Base-by-base conservation (phyloP, 2,113 vertebrate genomes). In the Hemiscyllium ocellatum region DNA sequence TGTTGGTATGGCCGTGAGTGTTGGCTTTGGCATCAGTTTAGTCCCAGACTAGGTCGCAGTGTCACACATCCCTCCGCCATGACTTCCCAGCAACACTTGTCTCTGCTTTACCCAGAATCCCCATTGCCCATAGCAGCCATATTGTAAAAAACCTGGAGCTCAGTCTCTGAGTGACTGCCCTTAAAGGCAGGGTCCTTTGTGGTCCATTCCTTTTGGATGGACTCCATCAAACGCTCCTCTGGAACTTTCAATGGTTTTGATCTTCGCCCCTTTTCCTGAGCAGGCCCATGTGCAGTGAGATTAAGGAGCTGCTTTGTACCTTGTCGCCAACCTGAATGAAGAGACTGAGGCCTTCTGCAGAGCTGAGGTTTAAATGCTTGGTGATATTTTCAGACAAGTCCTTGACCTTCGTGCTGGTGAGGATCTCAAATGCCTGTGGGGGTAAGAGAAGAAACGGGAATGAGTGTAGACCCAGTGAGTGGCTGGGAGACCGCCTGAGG, bases 311-410 rank as follows among this genome's bases (percentile, higher is more conserved):
- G 56, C 56, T 8, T 52, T 3, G 95, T 96, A 99, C 99, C 98
- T 99, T 99, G 97, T 99, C 98, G 2, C 98, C 96, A 19, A 98
- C 98, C 97, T 99, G 99, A 96, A 99, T 97, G 96, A 99, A 99
- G 96, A 99, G 97, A 96, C 98, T 99, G 97, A 98, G 99, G 70
- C 99, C 99, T 33, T 99, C 99, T 91, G 98, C 97, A 95, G 99
- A 98, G 33, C 96, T 96, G 96, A 99, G 97, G 80, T 97, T 96
- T 80, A 99, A 97, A 95, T 97, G 97, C 33, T 96, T 96, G 96
- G 97, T 95, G 0, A 99, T 98, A 95, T 76, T 97, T 96, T 97
- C 97, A 96, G 98, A 98, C 24, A 99, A 96, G 4, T 98, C 98
- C 76, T 96, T 97, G 96, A 99, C 98, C 96, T 97, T 98, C 61